Base-by-base conservation (phyloP, 2,888 invertebrate species). In the Drosophila pseudotakahashii region DNA sequence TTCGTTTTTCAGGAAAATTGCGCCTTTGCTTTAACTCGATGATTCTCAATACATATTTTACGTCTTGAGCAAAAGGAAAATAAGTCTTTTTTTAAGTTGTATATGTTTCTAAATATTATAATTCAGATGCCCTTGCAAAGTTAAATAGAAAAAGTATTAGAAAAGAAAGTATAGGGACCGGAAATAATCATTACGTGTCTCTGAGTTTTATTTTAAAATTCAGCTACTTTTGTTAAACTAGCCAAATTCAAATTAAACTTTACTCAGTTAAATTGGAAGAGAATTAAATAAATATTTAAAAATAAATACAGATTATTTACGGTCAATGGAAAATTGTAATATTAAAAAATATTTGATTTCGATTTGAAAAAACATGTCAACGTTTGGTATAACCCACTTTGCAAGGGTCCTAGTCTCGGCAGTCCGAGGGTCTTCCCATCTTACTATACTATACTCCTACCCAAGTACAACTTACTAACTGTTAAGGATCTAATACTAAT, bases 381-480 rank as follows among this genome's bases (percentile, higher is more conserved):
- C n/a, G 7, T 7, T 37, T 37, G 7, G n/a, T 13, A 45, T 26
- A 3, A n/a, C 39, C 7, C 3, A 23, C 23, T 26, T 41, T 54
- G 23, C 14, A 54, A 41, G 59, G 59, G 54, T 14, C 19, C n/a
- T 23, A 14, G 44, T 58, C 42, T 57, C 54, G 42, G 59, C 26
- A 36, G 57, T 26, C 57, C 57, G 57, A 37, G 52, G 36, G 10
- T 36, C 11, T 42, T 37, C 45, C 45, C 9, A 14, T 48, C 58
- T 48, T 57, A 26, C 34, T 57, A 26, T 26, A 26, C 26, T 26
- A 26, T 26, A 26, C 26, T 68, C 54, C 44, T 57, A 57, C 44
- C 64, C 50, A 57, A 44, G 67, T 68, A 68, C 37, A 68, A 68
- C 69, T 69, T 57, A 64, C 52, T 58, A 44, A 42, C 30, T 37